Evolutionary conservation across 2,888 invertebrate species (phyloP), one percentile per base, ranked within the genome.

Genomic region (Eudasyphora cyanicolor): DNA sequence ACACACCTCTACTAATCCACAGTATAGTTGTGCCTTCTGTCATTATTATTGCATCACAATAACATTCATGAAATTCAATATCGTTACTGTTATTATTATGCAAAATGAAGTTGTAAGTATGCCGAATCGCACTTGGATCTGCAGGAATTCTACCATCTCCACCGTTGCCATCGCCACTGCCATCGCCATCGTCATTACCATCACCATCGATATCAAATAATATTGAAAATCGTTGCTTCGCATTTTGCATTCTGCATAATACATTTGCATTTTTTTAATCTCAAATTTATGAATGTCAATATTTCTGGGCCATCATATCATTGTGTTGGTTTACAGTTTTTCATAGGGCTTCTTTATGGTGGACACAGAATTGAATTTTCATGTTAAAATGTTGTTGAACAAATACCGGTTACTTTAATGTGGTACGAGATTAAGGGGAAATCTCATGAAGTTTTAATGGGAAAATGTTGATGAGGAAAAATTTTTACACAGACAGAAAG

Each of bases 241-340:
- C 32, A 10, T 29, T 60, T 60, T 17, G 17, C n/a, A 21, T 32
- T 70, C n/a, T 42, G 57, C 54, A 42, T 62, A 38, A 42, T 74
- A 7, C 74, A 76, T 71, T 76, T n/a, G 60, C 14, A 73, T 69
- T 60, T 51, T 74, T 80, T 75, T 57, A 64, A 76, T 78, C 71
- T 75, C 10, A 78, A 67, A 71, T 81, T 76, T 78, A 84, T 84
- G 71, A 71, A 64, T 80, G 77, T 78, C 71, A 84, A 76, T 81
- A 81, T 78, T 80, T 84, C 71, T 84, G 80, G 77, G 64, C 76
- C 80, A n/a, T n/a, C n/a, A 84, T 80, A 79, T n/a, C 54, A 78
- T 24, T 21, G 19, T 21, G 19, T 54, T 54, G 24, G 38, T 38
- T 14, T 38, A 12, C 12, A 8, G 12, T n/a, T 45, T 7, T 2